Conservation (phyloP, 2,113 vertebrate species). For the Mellivora capensis region DNA sequence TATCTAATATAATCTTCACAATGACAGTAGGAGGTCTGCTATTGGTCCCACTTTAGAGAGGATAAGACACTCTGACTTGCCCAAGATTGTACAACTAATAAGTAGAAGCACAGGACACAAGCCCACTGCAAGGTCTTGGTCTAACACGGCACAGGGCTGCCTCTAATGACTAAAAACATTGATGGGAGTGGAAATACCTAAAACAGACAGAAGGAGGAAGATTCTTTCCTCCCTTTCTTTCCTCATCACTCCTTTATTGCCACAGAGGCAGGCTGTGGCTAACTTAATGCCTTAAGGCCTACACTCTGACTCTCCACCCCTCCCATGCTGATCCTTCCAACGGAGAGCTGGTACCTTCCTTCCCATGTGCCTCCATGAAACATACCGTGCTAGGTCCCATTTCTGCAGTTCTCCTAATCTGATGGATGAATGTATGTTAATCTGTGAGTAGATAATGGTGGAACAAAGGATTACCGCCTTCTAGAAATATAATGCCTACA, state of each 20-base stretch:
- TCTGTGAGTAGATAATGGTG: neutral
- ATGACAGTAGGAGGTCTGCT: neutral
- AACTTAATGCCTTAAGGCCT: neutral
- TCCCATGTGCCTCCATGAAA: neutral
- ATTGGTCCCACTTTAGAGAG: neutral
- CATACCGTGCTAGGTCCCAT: neutral
- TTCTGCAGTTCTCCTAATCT: neutral
- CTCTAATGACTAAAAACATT: neutral
- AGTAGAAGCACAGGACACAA: neutral
- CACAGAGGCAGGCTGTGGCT: neutral
- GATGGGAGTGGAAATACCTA: neutral
- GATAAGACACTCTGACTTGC: neutral
- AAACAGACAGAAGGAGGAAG: neutral
- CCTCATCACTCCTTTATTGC: neutral
- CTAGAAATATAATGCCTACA: neutral
- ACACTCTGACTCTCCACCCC: neutral
- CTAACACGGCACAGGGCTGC: neutral
- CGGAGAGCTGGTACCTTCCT: neutral
- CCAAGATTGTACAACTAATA: neutral
- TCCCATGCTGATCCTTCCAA: neutral
- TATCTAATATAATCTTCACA: neutral
- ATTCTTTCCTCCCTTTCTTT: neutral
- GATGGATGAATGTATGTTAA: neutral
- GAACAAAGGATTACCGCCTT: neutral
- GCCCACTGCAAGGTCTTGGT: neutral